A percentile compares a stretch with the other conserved stretches of the same genome.
These are phyloP conservation scores for Apamea epomidion DNA, from an alignment of 2,888 invertebrate species.

Conservation along the genomic window DNA sequence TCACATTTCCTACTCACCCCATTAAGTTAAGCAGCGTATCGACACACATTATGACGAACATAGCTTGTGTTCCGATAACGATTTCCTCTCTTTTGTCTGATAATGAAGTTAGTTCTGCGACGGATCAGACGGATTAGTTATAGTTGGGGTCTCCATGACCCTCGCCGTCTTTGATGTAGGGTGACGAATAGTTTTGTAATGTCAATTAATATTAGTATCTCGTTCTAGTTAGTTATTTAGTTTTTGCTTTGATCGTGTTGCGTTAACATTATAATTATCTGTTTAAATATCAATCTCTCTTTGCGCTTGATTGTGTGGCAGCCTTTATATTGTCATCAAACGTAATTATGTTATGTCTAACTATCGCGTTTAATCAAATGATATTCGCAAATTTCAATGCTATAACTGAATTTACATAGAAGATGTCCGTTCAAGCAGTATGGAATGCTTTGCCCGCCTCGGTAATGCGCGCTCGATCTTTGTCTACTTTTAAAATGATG, in stretches of 20 bases:
- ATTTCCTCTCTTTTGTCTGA: constrained; percentile 57
- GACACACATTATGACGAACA: constrained; percentile 56
- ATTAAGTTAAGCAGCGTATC: constrained; percentile 53
- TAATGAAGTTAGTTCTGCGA: constrained; percentile 61
- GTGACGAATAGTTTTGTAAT: constrained; percentile 44
- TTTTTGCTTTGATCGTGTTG: constrained; percentile 39
- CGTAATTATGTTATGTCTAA: background rate
- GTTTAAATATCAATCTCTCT: background rate
- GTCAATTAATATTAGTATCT: constrained; percentile 41
- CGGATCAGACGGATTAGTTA: constrained; percentile 54
- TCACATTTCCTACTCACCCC: constrained; percentile 39
- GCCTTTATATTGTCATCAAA: background rate
- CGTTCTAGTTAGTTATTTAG: constrained; percentile 17
- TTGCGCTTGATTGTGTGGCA: too few species aligned
- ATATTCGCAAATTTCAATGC: background rate
- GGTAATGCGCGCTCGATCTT: background rate
- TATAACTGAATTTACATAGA: background rate
- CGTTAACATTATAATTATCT: background rate
- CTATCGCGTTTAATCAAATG: background rate
- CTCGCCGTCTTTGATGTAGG: constrained; percentile 52
- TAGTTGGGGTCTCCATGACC: constrained; percentile 51
- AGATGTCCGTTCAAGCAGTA: background rate
- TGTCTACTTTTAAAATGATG: background rate
- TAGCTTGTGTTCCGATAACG: constrained; percentile 47
- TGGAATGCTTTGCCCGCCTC: background rate